These are phyloP conservation scores for Antennarius striatus DNA, from an alignment of 2,113 vertebrate genomes.

Conservation along the genomic window DNA sequence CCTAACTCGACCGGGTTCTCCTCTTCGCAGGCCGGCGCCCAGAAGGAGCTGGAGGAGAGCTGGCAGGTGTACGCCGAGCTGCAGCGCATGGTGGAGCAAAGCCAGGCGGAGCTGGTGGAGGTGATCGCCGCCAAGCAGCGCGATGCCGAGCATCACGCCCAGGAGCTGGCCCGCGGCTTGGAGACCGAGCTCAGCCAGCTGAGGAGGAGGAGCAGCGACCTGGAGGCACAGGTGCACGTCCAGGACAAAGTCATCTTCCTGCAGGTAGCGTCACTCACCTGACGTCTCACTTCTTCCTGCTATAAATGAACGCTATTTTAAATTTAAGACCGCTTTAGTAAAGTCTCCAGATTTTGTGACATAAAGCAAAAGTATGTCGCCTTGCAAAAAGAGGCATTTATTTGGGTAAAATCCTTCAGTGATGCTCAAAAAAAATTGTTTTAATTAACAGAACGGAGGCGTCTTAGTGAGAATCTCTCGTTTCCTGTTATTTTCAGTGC, in stretches of 20 bases:
- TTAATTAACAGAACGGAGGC: too few species aligned
- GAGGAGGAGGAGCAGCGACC: constrained; percentile 73
- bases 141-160: constrained; percentile 71
- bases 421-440: too few species aligned
- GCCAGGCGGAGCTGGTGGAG: constrained; percentile 81
- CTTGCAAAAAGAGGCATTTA: neutral
- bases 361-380: neutral
- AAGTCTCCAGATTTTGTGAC: neutral
- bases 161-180: constrained; percentile 71
- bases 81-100: constrained; percentile 78
- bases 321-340: neutral
- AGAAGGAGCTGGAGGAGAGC: constrained; percentile 82
- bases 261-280: constrained; percentile 61
- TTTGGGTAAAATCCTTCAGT: too few species aligned
- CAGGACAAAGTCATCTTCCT: constrained; percentile 78
- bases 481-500: neutral
- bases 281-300: too few species aligned
- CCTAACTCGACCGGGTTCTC: neutral
- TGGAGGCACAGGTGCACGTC: constrained; percentile 67
- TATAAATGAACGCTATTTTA: neutral
- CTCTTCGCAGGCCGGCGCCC: constrained; percentile 64
- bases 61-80: constrained; percentile 81
- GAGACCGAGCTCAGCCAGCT: constrained; percentile 79
- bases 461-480: too few species aligned
- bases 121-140: constrained; percentile 68